Percentiles rank a stretch among this genome's conserved stretches.
phyloP scores from a whole-genome alignment of 2,113 vertebrate species.

The Entosphenus tridentatus region DNA sequence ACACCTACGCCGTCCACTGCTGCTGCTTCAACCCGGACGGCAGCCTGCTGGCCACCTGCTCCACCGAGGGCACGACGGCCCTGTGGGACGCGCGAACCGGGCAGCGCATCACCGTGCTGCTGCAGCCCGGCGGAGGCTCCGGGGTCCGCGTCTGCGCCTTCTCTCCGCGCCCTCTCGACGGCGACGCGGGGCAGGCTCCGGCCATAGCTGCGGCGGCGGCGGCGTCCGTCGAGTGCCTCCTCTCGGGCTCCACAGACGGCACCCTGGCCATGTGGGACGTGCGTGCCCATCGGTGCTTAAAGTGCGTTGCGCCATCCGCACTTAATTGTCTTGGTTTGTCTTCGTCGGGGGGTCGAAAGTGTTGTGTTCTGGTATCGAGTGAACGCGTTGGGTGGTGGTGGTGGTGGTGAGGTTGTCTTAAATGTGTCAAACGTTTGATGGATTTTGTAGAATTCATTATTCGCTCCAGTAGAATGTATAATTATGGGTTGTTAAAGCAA shows the following conservation, averaged over 20 bases:
- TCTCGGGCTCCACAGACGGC: constrained; percentile 60
- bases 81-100: constrained; percentile 40
- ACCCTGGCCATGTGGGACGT: constrained; percentile 49
- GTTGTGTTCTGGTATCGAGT: no score
- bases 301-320: no score
- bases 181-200: no score
- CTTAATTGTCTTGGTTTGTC: no score
- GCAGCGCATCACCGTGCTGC: constrained; percentile 30
- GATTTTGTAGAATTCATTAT: no score
- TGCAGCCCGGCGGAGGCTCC: constrained; percentile 45
- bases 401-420: no score
- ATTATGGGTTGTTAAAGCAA: no score
- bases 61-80: constrained; percentile 51
- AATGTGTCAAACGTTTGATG: no score
- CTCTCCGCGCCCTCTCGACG: constrained; percentile 24
- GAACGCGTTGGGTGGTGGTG: no score
- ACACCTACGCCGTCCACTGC: constrained; percentile 65
- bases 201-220: background rate
- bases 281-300: constrained; percentile 10
- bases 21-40: constrained; percentile 69
- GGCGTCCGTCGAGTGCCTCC: constrained; percentile 14
- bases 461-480: no score
- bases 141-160: constrained; percentile 47
- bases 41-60: constrained; percentile 49
- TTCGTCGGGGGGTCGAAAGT: no score